Conservation (phyloP, 1,140 invertebrate species). For the Panagrolaimus sp. region DNA sequence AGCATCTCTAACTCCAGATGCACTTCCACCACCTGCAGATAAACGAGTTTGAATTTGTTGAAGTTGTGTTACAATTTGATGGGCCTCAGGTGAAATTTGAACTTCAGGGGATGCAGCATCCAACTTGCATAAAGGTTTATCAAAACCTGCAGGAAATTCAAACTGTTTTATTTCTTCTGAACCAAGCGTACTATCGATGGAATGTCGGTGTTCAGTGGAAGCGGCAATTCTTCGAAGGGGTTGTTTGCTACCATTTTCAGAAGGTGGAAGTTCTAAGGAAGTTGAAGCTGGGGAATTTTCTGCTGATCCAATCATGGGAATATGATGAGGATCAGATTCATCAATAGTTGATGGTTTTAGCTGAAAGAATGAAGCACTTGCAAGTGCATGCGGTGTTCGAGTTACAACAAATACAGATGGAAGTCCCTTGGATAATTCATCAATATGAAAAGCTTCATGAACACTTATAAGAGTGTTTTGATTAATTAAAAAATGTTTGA, state of each 20-base stretch:
- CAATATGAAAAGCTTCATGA: conserved; percentile 50
- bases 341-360: conserved; percentile 20
- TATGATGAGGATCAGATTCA: conserved; percentile 1
- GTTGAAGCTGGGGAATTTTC: not conserved
- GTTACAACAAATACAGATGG: conserved; percentile 37
- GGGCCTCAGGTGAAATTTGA: conserved; percentile 65
- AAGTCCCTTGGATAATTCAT: conserved; percentile 38
- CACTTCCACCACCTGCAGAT: conserved; percentile 51
- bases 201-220: conserved; percentile 10
- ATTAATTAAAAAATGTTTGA: conserved; percentile 51
- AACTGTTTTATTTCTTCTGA: conserved; percentile 44
- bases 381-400: conserved; percentile 34
- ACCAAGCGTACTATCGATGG: not conserved
- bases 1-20: conserved; percentile 46
- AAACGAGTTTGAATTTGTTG: conserved; percentile 55
- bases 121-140: conserved; percentile 68
- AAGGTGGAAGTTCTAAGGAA: not conserved
- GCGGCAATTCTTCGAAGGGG: not conserved
- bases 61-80: conserved; percentile 62
- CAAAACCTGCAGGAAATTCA: conserved; percentile 45
- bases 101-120: conserved; percentile 66
- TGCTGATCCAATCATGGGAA: conserved; percentile 6
- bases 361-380: conserved; percentile 35
- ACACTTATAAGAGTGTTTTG: conserved; percentile 48
- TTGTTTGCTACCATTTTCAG: too few species aligned